These are phyloP conservation scores for Meteorus cinctellus DNA, from an alignment of 2,888 invertebrate genomes.

Conservation along the genomic window DNA sequence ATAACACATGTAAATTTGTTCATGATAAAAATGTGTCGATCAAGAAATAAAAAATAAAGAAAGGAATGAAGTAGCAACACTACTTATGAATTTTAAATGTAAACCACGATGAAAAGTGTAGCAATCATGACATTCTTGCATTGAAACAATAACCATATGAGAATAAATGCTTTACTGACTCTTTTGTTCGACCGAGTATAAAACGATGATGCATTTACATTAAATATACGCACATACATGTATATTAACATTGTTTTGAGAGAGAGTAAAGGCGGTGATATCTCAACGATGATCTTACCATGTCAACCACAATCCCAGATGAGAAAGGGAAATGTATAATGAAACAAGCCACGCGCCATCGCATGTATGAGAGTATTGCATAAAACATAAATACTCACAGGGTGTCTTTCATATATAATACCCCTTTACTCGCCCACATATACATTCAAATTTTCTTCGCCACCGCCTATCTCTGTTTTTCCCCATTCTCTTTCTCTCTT, in stretches of 20 bases:
- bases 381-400: slow-evolving; percentile 34
- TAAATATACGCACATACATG: slow-evolving; percentile 2
- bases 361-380: slow-evolving; percentile 18
- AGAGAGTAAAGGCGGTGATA: background rate
- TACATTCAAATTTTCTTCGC: slow-evolving; percentile 12
- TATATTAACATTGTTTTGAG: background rate
- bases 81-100: background rate
- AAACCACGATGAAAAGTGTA: background rate
- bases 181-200: slow-evolving; percentile 1
- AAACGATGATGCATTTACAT: slow-evolving; percentile 2
- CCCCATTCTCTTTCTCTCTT: background rate
- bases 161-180: background rate
- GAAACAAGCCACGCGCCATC: slow-evolving; percentile 11
- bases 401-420: slow-evolving; percentile 27
- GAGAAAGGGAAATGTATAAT: slow-evolving; percentile 6
- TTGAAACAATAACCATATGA: background rate
- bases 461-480: slow-evolving; percentile 3
- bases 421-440: slow-evolving; percentile 11
- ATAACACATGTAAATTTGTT: slow-evolving; percentile 12
- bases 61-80: background rate
- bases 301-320: slow-evolving; percentile 13
- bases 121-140: background rate
- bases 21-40: slow-evolving; percentile 10
- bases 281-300: slow-evolving; percentile 18
- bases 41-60: background rate